Base-by-base conservation (phyloP, 2,113 vertebrate species). In the Procavia capensis region DNA sequence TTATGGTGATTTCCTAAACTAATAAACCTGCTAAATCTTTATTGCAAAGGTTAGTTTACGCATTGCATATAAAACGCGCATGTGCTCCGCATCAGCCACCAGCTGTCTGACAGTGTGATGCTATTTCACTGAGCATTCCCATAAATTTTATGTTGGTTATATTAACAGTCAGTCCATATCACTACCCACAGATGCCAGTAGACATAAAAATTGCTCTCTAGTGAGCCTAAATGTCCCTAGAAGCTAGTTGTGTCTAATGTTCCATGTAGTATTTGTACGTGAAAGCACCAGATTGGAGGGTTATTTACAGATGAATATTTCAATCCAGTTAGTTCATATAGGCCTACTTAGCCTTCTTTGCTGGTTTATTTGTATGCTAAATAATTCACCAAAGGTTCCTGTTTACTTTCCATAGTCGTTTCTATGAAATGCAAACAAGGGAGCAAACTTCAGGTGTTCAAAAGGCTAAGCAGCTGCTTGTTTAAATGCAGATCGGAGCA, bases 1-100 rank as follows among this genome's bases (percentile, higher is more conserved):
- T 99, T 99, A 99, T 99, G 99, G 99, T 97, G 98, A 99, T 99
- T 99, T 99, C 99, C 99, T 99, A 98, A 99, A 99, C 99, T 99
- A 99, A 99, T 99, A 99, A 99, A 99, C 98, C 99, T 98, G 99
- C 99, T 99, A 99, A 99, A 98, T 99, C 99, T 99, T 99, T 99
- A 99, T 99, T 99, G 99, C 99, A 99, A 99, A 99, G 99, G 99
- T 99, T 99, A 99, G 99, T 99, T 99, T 99, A 99, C 98, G 98
- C 98, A 97, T 98, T 64, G 98, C 99, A 98, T 99, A 99, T 99
- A 99, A 99, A 99, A 99, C 88, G 98, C 91, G 98, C 98, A 98
- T 98, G 98, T 98, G 98, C 98, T 98, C 97, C 97, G 96, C 98
- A 98, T 97, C 98, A 98, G 97, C 98, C 98, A 97, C 98, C 98